Evolutionary conservation across 2,888 invertebrate species (phyloP).

Genomic region (Molanna angustata): DNA sequence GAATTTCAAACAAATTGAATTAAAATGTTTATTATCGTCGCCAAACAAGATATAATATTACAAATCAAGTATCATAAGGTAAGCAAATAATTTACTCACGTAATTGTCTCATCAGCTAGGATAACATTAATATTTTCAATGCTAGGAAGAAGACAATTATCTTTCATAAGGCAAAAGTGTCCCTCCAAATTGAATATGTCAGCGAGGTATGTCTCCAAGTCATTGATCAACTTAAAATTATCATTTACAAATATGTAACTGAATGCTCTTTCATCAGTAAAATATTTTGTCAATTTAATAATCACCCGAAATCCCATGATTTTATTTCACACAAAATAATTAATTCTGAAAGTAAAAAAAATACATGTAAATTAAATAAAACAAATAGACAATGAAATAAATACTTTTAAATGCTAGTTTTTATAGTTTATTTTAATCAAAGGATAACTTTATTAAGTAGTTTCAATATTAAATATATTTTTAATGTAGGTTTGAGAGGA

Average conservation of each 20-base stretch:
- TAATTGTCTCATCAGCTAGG: conserved; percentile 25
- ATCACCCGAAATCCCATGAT: conserved; percentile 21
- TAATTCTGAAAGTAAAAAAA: too few relatives aligned
- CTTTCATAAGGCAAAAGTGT: conserved; percentile 40
- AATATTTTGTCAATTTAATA: conserved; percentile 19
- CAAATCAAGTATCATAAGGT: not conserved
- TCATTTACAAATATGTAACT: conserved; percentile 29
- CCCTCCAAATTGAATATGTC: conserved; percentile 39
- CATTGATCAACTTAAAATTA: conserved; percentile 34
- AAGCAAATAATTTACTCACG: conserved; percentile 13
- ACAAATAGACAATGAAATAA: too few relatives aligned
- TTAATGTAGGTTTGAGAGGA: too few relatives aligned
- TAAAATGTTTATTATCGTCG: not conserved
- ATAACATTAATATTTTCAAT: conserved; percentile 40
- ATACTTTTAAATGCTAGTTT: too few relatives aligned
- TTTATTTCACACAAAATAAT: too few relatives aligned
- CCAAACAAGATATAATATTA: not conserved
- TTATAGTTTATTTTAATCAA: too few relatives aligned
- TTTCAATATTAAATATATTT: too few relatives aligned
- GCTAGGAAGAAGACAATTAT: conserved; percentile 40
- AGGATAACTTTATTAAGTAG: too few relatives aligned
- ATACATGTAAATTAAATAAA: too few relatives aligned
- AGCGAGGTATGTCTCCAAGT: conserved; percentile 39
- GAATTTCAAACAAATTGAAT: not conserved
- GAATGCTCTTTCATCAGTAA: conserved; percentile 20